Evolutionary conservation across 2,888 invertebrate species (phyloP).

Genomic region (Polyommatus iphigenia): DNA sequence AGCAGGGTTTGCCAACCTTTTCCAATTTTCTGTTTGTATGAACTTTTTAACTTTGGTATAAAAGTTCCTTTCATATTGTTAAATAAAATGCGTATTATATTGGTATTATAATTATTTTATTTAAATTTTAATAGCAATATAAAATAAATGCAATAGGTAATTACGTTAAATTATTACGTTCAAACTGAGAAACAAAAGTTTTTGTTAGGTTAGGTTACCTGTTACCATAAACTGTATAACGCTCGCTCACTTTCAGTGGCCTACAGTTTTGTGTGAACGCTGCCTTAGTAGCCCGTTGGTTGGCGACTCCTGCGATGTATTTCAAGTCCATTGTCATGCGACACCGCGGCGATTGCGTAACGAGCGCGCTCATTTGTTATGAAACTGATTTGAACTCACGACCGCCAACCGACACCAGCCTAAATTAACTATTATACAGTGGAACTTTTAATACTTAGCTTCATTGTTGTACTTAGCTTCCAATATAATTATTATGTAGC

Average conservation of each 20-base stretch:
- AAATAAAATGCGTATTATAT: too few relatives aligned
- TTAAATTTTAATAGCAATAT: too few relatives aligned
- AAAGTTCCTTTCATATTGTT: too few relatives aligned
- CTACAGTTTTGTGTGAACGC: not conserved
- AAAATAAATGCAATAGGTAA: too few relatives aligned
- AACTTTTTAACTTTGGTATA: too few relatives aligned
- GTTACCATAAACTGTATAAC: too few relatives aligned
- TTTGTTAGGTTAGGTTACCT: too few relatives aligned
- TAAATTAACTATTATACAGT: not conserved
- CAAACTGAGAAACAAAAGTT: too few relatives aligned
- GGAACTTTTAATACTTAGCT: not conserved
- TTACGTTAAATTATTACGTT: too few relatives aligned
- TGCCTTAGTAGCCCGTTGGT: not conserved
- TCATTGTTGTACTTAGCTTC: not conserved
- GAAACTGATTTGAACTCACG: conserved; percentile 42
- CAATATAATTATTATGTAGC: not conserved
- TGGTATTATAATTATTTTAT: too few relatives aligned
- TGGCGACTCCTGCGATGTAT: conserved; percentile 48
- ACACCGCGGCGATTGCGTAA: conserved; percentile 61
- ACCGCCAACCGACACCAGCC: conserved; percentile 38
- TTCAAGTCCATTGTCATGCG: conserved; percentile 72
- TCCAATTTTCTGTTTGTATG: too few relatives aligned
- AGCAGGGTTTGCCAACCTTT: not conserved
- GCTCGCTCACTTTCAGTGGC: not conserved
- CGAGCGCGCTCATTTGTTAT: conserved; percentile 56